Evolutionary conservation across 2,113 vertebrate genomes (phyloP).

Genomic region (Lonchura striata): DNA sequence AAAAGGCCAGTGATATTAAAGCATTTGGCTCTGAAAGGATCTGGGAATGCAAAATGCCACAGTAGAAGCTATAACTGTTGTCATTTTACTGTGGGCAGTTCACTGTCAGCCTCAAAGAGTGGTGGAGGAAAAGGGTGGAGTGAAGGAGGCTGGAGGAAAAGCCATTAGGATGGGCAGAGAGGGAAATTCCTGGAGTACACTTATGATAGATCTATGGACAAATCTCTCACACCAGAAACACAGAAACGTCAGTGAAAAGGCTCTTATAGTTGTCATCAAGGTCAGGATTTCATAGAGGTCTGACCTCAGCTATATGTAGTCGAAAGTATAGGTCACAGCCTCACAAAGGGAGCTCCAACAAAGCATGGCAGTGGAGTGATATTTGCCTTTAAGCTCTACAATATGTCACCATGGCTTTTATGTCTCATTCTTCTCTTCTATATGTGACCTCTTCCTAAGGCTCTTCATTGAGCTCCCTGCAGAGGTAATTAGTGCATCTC

Average conservation of each 20-base stretch:
- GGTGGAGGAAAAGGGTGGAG: background rate
- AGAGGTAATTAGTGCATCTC: background rate
- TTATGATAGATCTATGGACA: background rate
- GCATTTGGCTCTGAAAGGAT: background rate
- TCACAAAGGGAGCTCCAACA: background rate
- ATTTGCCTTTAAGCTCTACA: background rate
- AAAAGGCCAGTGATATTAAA: background rate
- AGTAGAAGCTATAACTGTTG: background rate
- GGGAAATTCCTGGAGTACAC: background rate
- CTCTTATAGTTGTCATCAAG: background rate
- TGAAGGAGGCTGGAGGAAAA: background rate
- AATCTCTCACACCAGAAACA: background rate
- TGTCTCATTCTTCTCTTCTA: background rate
- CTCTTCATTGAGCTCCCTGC: background rate
- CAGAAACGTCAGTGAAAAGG: background rate
- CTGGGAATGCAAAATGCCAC: background rate
- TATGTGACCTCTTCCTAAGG: background rate
- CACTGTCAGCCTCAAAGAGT: background rate
- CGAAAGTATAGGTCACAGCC: background rate
- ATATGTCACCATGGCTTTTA: background rate
- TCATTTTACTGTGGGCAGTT: background rate
- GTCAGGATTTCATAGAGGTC: background rate
- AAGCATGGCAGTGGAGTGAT: background rate
- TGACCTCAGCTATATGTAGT: background rate
- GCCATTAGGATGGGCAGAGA: background rate